Percentiles rank a stretch among this genome's conserved stretches.
Conservation (phyloP, 92 coral and sea anemone genomes). For the Virgularia gustaviana region DNA sequence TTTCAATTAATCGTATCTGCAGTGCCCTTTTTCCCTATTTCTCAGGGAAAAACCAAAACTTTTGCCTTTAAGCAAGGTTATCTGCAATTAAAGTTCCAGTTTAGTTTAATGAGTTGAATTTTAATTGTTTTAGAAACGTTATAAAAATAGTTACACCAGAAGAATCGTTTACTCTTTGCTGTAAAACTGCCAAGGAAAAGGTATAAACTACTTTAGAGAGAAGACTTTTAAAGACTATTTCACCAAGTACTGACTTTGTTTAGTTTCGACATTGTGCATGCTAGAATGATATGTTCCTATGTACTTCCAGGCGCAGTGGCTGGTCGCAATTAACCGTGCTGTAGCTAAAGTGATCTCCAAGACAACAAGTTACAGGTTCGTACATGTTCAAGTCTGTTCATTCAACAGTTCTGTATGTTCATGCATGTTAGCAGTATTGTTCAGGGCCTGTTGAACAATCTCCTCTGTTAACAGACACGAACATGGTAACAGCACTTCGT, state of each 20-base stretch:
- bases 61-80: too few relatives aligned
- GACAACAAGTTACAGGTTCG: slow-evolving; percentile 85
- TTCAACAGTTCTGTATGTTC: too few relatives aligned
- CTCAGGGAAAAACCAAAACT: too few relatives aligned
- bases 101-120: too few relatives aligned
- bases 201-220: too few relatives aligned
- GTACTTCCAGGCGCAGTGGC: slow-evolving; percentile 83
- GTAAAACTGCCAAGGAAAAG: slow-evolving; percentile 77
- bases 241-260: too few relatives aligned
- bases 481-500: not conserved
- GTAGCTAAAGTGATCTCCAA: slow-evolving; percentile 82
- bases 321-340: slow-evolving; percentile 78
- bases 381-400: too few relatives aligned
- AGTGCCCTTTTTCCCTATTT: too few relatives aligned
- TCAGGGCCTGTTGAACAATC: too few relatives aligned
- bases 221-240: not conserved
- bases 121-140: slow-evolving; percentile 65
- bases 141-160: slow-evolving; percentile 89
- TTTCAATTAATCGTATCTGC: too few relatives aligned
- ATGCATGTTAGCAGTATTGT: not conserved
- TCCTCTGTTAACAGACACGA: too few relatives aligned
- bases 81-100: too few relatives aligned
- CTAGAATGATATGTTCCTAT: not conserved
- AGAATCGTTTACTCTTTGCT: slow-evolving; percentile 72
- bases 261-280: not conserved